Evolutionary conservation across 2,888 invertebrate genomes (phyloP).

Genomic region (Notodonta ziczac): DNA sequence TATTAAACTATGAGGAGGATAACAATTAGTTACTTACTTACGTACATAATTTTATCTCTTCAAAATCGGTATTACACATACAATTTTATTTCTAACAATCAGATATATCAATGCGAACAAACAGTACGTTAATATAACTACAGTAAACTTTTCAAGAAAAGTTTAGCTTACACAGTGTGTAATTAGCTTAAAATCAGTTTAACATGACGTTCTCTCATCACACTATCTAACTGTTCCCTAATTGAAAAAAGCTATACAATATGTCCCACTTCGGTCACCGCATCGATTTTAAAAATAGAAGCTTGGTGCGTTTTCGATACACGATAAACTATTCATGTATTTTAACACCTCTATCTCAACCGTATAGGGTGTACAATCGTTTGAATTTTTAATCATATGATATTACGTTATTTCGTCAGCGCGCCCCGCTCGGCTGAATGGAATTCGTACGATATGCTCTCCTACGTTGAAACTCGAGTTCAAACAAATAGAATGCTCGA

Average conservation of each 20-base stretch:
- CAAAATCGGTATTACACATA: too few species aligned
- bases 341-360: slow-evolving; percentile 39
- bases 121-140: too few species aligned
- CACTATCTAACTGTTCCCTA: slow-evolving; percentile 60
- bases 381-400: slow-evolving; percentile 31
- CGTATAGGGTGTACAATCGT: slow-evolving; percentile 53
- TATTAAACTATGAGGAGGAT: too few species aligned
- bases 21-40: too few species aligned
- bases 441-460: slow-evolving; percentile 74
- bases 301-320: slow-evolving; percentile 77
- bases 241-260: slow-evolving; percentile 70
- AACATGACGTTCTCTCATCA: slow-evolving; percentile 19
- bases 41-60: too few species aligned
- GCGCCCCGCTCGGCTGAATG: slow-evolving; percentile 57
- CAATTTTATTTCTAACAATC: too few species aligned
- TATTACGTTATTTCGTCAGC: slow-evolving; percentile 50
- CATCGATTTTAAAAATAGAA: slow-evolving; percentile 84
- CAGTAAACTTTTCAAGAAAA: too few species aligned
- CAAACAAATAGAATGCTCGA: slow-evolving; percentile 73
- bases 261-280: slow-evolving; percentile 80
- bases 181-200: slow-evolving; percentile 5
- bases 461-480: slow-evolving; percentile 72
- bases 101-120: too few species aligned
- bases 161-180: too few species aligned
- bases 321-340: slow-evolving; percentile 56